Evolutionary conservation across 2,113 vertebrate species (phyloP).

Genomic region (Scolopax mira): DNA sequence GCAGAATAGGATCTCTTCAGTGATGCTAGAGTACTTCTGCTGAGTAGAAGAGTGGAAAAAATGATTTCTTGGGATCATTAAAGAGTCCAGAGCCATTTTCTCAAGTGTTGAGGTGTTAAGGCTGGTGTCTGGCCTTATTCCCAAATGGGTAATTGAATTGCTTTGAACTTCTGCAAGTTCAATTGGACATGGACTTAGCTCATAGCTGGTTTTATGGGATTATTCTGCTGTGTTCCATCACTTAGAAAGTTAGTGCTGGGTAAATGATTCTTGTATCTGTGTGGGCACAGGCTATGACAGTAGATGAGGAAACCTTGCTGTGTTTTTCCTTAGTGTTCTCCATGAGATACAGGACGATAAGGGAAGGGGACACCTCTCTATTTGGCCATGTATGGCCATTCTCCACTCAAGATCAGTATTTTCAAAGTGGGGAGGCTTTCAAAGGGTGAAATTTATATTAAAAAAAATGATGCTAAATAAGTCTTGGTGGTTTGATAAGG

Average conservation of each 20-base stretch:
- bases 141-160: constrained; percentile 57
- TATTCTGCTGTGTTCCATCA: constrained; percentile 25
- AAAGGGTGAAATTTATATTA: not conserved
- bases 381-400: accelerated
- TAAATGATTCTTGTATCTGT: not conserved
- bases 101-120: constrained; percentile 43
- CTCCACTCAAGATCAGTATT: not conserved
- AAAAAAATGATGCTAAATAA: not conserved
- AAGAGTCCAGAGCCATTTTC: constrained; percentile 48
- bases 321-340: not conserved
- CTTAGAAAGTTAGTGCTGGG: not conserved
- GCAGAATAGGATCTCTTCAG: not conserved
- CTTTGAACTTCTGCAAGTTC: constrained; percentile 46
- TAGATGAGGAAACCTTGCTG: not conserved
- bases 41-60: constrained; percentile 13
- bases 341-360: not conserved
- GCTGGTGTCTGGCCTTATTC: constrained; percentile 54
- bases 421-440: not conserved
- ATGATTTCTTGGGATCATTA: constrained; percentile 23
- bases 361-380: not conserved
- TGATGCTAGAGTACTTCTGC: not conserved
- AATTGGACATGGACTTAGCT: constrained; percentile 27
- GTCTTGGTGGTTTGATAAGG: not conserved
- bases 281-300: not conserved
- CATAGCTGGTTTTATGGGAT: not conserved